phyloP scores from a whole-genome alignment of 2,888 invertebrate species.

The Mythimna ferrago region DNA sequence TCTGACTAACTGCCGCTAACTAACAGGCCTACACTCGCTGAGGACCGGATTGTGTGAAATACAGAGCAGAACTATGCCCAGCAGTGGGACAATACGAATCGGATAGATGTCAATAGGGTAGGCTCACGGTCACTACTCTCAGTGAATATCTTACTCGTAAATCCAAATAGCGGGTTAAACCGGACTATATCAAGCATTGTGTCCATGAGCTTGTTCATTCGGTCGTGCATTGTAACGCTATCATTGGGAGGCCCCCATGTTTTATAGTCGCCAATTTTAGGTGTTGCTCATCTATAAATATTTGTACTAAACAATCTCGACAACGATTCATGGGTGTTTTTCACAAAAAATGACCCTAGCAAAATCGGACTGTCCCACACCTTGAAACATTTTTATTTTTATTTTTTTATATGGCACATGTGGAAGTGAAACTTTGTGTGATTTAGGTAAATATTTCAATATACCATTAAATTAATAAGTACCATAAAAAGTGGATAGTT shows the following conservation, averaged over 20 bases:
- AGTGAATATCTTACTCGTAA: conserved; percentile 2
- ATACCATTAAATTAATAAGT: too few species aligned
- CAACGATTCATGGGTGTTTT: too few species aligned
- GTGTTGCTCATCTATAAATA: not conserved
- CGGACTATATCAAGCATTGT: conserved; percentile 1
- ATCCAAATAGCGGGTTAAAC: conserved; percentile 4
- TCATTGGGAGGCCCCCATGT: conserved; percentile 6
- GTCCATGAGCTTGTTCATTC: conserved; percentile 7
- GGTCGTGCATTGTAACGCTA: conserved; percentile 14
- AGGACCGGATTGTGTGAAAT: not conserved
- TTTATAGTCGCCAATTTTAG: conserved; percentile 5
- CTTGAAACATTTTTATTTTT: too few species aligned
- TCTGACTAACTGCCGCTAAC: not conserved
- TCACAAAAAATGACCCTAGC: too few species aligned
- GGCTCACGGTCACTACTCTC: not conserved
- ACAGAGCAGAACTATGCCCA: too few species aligned
- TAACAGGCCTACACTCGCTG: not conserved
- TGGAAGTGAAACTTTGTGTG: too few species aligned
- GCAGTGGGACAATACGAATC: not conserved
- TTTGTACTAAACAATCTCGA: conserved; percentile 2
- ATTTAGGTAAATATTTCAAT: too few species aligned
- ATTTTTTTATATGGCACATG: too few species aligned
- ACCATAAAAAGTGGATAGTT: too few species aligned
- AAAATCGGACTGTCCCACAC: too few species aligned
- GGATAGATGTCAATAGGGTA: not conserved